Evolutionary conservation across 35 echinoderm and acorn worm genomes (phyloP).

Genomic region (Apostichopus japonicus): DNA sequence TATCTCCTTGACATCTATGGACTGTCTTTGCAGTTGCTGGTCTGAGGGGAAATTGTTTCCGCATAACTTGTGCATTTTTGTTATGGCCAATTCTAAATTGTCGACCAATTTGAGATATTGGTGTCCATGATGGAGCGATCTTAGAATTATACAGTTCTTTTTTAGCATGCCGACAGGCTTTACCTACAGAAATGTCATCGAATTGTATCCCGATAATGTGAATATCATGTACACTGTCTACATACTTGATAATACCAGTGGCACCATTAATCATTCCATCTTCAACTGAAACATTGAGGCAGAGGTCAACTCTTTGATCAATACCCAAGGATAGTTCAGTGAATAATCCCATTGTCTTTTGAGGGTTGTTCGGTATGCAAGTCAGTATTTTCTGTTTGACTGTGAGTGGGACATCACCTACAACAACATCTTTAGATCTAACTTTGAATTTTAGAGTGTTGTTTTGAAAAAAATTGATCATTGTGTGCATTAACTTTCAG

Average conservation of each 20-base stretch:
- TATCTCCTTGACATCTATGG: no score
- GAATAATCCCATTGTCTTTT: slow-evolving; percentile 19
- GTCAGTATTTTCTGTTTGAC: slow-evolving; percentile 7
- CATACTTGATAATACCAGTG: slow-evolving; percentile 12
- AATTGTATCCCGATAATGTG: slow-evolving; percentile 40
- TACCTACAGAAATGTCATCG: not conserved
- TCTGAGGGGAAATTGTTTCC: no score
- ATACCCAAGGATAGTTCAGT: not conserved
- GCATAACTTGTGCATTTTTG: no score
- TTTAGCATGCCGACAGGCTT: no score
- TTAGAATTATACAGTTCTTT: no score
- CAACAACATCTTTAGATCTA: not conserved
- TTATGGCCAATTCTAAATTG: no score
- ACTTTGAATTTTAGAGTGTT: no score
- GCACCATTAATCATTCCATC: slow-evolving; percentile 70
- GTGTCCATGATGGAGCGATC: no score
- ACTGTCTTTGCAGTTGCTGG: no score
- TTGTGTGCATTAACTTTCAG: slow-evolving; percentile 40
- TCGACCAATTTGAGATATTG: no score
- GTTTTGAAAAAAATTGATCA: no score
- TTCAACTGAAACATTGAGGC: slow-evolving; percentile 45
- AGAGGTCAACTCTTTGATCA: slow-evolving; percentile 5
- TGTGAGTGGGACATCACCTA: not conserved
- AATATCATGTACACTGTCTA: not conserved
- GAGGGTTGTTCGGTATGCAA: slow-evolving; percentile 25